A percentile compares a stretch with the other conserved stretches of the same genome.
phyloP scores from a whole-genome alignment of 2,113 vertebrate genomes.

The Aspidoscelis tigris region DNA sequence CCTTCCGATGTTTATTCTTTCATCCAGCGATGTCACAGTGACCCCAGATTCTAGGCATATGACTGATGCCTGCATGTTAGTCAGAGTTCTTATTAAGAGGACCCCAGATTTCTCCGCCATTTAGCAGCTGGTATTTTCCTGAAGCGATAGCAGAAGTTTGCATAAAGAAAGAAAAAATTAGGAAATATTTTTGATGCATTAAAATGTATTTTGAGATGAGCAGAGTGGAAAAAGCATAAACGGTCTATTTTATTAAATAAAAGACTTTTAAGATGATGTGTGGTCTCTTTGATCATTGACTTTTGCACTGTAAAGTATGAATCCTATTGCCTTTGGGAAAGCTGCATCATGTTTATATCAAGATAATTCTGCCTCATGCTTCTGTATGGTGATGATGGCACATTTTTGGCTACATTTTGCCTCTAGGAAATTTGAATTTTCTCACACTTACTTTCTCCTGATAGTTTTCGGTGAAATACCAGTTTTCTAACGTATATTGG shows the following conservation, averaged over 20 bases:
- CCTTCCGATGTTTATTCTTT: background rate
- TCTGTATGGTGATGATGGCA: too few species aligned
- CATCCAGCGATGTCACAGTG: background rate
- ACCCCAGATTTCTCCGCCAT: constrained; percentile 1
- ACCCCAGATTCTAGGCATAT: background rate
- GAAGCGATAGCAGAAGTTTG: constrained; percentile 7
- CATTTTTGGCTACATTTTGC: background rate
- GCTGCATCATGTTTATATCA: constrained; percentile 25
- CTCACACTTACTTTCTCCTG: background rate
- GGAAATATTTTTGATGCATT: constrained; percentile 78
- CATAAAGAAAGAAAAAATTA: constrained; percentile 45
- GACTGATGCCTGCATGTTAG: background rate
- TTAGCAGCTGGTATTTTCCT: accelerated
- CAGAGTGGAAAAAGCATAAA: constrained; percentile 48
- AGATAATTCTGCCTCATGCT: too few species aligned
- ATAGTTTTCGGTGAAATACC: background rate
- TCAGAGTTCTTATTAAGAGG: background rate
- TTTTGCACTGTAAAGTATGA: constrained; percentile 62
- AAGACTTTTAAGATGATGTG: constrained; percentile 58
- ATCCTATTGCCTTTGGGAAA: constrained; percentile 51
- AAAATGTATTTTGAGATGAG: constrained; percentile 77
- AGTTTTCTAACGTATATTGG: background rate
- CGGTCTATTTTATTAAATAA: constrained; percentile 75
- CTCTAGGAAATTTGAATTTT: constrained; percentile 3
- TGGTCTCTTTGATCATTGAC: constrained; percentile 55